Evolutionary conservation across 92 coral and sea anemone species (phyloP).

Genomic region (Chrysogorgia sp.): DNA sequence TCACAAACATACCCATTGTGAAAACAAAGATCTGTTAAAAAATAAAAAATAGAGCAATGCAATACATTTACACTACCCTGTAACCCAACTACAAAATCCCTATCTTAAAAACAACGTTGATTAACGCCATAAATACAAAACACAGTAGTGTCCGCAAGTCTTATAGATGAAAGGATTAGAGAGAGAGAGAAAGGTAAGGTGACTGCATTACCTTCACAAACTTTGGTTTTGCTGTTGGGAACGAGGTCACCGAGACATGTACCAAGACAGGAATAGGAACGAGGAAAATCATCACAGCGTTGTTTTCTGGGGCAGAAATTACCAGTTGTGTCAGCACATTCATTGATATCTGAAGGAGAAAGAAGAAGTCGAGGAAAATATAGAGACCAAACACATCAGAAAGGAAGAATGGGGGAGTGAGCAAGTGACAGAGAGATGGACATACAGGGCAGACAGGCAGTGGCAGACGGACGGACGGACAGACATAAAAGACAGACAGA

Average conservation of each 20-base stretch:
- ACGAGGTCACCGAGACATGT: conserved; percentile 20
- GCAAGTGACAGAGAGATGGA: not conserved
- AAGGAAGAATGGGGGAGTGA: not conserved
- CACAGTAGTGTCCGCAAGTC: no score
- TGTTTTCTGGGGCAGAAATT: conserved; percentile 23
- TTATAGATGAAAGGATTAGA: not conserved
- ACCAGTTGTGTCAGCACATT: conserved; percentile 25
- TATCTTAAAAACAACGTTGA: no score
- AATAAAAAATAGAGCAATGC: not conserved
- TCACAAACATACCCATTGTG: conserved; percentile 32
- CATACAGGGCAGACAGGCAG: not conserved
- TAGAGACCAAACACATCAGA: not conserved
- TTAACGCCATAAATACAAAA: no score
- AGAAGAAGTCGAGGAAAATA: not conserved
- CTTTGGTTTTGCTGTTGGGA: conserved; percentile 6
- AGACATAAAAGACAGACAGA: not conserved
- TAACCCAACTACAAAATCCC: no score
- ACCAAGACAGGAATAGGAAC: conserved; percentile 10
- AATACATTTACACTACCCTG: not conserved
- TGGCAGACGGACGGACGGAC: not conserved
- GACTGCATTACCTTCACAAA: conserved; percentile 5
- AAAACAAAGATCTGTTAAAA: conserved; percentile 4
- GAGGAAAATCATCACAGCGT: conserved; percentile 6
- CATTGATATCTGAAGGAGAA: conserved; percentile 23
- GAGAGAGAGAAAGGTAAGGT: not conserved